Base-by-base conservation (phyloP, 2,888 invertebrate genomes). In the Sphaerophoria taeniata region DNA sequence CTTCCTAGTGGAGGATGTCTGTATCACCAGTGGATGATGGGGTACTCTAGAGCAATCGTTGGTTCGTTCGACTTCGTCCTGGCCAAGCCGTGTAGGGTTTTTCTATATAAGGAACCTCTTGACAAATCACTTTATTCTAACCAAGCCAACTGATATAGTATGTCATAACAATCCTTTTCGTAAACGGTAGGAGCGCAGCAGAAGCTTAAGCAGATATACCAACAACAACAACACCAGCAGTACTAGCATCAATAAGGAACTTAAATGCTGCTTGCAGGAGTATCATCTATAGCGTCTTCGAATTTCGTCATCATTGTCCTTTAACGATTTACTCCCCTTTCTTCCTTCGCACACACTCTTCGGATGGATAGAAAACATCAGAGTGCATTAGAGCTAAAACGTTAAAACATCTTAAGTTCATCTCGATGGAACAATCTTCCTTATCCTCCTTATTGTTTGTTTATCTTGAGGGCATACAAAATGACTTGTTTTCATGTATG, bases 101-200 rank as follows among this genome's bases (percentile, higher is more conserved):
- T 67, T 2, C 24, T 24, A 24, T 63, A 65, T 63, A 74, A 72
- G 80, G 72, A 80, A 80, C 84, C 84, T 60, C 80, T 80, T 84
- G 84, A 84, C 84, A 84, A 84, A 84, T 84, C 80, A 75, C 80
- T 84, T 71, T 80, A 67, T 80, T 72, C 80, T 76, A 80, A 76
- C 80, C 80, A 76, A 80, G 75, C 80, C 75, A 84, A 80, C 84
- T 84, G 65, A 74, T 71, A 79, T 71, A 75, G 65, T 73, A 74
- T 84, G 83, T 84, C 79, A 84, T 84, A 79, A 84, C 79, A 84
- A 84, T 84, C 83, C 79, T 60, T 84, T 75, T 67, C 74, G 83
- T 67, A 84, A 84, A 79, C 74, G 75, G 75, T 70, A 78, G n/a
- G 63, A 78, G 63, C 67, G 69, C 43, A 11, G 56, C 34, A n/a